Evolutionary conservation across 2,113 vertebrate species (phyloP).

Genomic region (Salvelinus alpinus): DNA sequence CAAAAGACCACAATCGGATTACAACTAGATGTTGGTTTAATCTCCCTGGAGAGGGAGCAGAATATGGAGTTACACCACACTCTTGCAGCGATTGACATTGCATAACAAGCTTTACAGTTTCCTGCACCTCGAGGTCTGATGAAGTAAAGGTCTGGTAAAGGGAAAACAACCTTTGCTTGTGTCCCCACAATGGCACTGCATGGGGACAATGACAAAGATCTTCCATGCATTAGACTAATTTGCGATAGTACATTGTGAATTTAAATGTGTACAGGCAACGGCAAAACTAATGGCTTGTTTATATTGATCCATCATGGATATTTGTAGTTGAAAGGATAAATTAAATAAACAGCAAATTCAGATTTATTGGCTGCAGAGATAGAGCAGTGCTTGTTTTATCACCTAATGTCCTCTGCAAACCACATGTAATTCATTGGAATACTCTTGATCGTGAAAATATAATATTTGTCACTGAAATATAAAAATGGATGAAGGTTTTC

Average conservation of each 20-base stretch:
- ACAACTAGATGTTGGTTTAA: conserved; percentile 31
- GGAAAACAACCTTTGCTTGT: background rate
- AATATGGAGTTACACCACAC: conserved; percentile 29
- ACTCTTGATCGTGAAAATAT: too few relatives aligned
- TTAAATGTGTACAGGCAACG: background rate
- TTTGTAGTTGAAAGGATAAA: too few relatives aligned
- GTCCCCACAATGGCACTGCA: background rate
- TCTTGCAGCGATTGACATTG: conserved; percentile 34
- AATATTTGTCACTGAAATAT: too few relatives aligned
- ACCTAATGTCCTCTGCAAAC: too few relatives aligned
- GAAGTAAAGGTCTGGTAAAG: background rate
- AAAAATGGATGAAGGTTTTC: too few relatives aligned
- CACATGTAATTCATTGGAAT: too few relatives aligned
- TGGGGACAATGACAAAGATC: background rate
- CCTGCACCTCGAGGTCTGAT: background rate
- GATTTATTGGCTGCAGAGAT: too few relatives aligned
- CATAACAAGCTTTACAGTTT: conserved; percentile 30
- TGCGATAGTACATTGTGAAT: background rate
- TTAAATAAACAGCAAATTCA: too few relatives aligned
- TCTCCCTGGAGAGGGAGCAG: conserved; percentile 31
- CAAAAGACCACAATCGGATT: conserved; percentile 38
- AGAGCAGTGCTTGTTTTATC: too few relatives aligned
- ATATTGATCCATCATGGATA: background rate
- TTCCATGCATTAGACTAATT: too few relatives aligned
- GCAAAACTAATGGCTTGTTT: background rate